Percentiles rank a stretch among this genome's conserved stretches.
Conservation (phyloP, 2,113 vertebrate species). For the Cathartes aura region DNA sequence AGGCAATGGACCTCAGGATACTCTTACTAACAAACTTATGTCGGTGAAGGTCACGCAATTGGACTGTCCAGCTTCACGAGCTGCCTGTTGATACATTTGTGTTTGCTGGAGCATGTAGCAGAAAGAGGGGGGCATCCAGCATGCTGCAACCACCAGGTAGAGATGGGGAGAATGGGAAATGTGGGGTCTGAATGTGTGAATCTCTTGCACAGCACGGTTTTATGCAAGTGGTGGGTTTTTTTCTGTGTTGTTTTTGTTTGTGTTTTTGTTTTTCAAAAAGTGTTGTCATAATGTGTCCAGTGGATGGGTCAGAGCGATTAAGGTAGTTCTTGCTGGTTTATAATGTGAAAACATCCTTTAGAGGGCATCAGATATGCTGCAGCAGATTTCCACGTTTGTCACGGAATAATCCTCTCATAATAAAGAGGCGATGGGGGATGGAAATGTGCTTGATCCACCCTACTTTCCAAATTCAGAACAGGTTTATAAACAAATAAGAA, state of each 20-base stretch:
- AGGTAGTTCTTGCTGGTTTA: neutral
- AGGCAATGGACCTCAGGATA: neutral
- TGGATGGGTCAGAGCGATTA: neutral
- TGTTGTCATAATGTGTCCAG: neutral
- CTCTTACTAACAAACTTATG: neutral
- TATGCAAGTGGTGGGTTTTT: neutral
- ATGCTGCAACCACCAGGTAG: fast-evolving
- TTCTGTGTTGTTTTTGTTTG: neutral
- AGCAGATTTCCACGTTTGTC: neutral
- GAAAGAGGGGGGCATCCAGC: neutral
- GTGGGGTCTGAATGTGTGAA: fast-evolving
- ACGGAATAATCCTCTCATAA: neutral
- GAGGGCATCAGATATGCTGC: neutral
- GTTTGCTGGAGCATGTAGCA: neutral
- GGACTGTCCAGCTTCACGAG: neutral
- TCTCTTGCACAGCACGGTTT: neutral
- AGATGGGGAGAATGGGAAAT: neutral
- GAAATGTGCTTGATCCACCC: neutral
- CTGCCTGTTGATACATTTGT: neutral
- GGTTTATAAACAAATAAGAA: neutral
- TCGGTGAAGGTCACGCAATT: fast-evolving
- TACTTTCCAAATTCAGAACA: neutral
- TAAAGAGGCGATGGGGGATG: neutral
- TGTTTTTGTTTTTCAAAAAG: neutral
- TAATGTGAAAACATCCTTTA: neutral